These are phyloP conservation scores for Platysternon megacephalum DNA, from an alignment of 2,113 vertebrate species.

Conservation along the genomic window DNA sequence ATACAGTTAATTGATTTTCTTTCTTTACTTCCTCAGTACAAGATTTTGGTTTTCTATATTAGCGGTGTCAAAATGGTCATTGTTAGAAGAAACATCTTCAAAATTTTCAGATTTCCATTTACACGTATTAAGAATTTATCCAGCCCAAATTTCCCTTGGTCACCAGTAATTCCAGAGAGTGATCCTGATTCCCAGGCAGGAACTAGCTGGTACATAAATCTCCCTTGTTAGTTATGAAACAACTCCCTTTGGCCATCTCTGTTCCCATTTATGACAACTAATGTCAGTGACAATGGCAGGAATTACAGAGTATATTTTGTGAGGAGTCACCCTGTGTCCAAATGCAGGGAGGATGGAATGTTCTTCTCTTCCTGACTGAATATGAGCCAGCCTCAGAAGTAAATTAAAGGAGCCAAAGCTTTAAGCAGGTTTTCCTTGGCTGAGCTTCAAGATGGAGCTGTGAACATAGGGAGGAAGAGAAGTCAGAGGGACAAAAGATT, in stretches of 20 bases:
- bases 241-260: constrained; percentile 38
- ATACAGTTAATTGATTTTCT: background rate
- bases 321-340: background rate
- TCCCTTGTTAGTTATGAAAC: constrained; percentile 49
- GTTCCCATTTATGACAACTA: background rate
- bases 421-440: background rate
- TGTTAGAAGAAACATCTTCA: background rate
- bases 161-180: background rate
- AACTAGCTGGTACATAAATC: constrained; percentile 46
- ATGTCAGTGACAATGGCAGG: background rate
- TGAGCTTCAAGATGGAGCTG: constrained; percentile 3
- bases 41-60: background rate
- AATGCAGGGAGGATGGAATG: background rate
- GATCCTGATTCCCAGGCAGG: constrained; percentile 49
- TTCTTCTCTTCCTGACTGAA: background rate
- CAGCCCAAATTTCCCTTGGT: constrained; percentile 14
- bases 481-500: background rate
- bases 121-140: constrained; percentile 3
- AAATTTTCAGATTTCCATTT: constrained; percentile 23
- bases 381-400: rapidly evolving
- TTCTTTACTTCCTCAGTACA: background rate
- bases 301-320: background rate
- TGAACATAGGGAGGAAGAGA: background rate
- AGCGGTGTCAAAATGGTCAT: background rate
- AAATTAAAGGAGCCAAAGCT: background rate